Evolutionary conservation across 2,888 invertebrate genomes (phyloP), one percentile per base, ranked within the genome.

Genomic region (Nomada lathburiana): DNA sequence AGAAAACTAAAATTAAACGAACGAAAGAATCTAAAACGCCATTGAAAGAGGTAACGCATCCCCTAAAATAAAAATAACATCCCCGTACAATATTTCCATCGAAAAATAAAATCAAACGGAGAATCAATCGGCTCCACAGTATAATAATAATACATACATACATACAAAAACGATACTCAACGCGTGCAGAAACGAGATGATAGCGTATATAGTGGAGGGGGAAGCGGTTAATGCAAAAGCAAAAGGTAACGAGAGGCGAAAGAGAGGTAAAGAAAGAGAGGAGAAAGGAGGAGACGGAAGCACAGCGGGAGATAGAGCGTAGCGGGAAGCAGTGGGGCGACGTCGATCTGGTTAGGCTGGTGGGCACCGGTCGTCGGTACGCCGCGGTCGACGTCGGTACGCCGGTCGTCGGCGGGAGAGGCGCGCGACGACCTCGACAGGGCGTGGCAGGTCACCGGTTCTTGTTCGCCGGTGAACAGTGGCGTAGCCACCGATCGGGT

Each of bases 391-490:
- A 74, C 87, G 86, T 76, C 86, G 88, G 86, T 87, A 89, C 89
- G 90, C 88, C 89, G 92, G 91, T 92, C 91, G 89, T 88, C 91
- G 86, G 86, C 84, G 86, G 85, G 90, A 91, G 91, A 89, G 90
- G 90, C 91, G 92, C 92, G 89, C 90, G 90, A 92, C 92, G 93
- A 93, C 93, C 93, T 93, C 91, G 90, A 89, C 91, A 92, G 93
- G 93, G 93, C 92, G 93, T 93, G 93, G 93, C 92, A 89, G 93
- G 93, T 93, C 93, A 93, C 92, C 92, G 92, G 90, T 91, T 89
- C 91, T 90, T 88, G 86, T 89, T 87, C 83, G 70, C 84, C 70
- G 81, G 87, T 88, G 86, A 88, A 87, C 89, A 89, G 86, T 89
- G 86, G 85, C 87, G 91, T 90, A 89, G 85, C 85, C 80, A 83